Conservation (phyloP, 2,113 vertebrate species). For the Thymallus thymallus region DNA sequence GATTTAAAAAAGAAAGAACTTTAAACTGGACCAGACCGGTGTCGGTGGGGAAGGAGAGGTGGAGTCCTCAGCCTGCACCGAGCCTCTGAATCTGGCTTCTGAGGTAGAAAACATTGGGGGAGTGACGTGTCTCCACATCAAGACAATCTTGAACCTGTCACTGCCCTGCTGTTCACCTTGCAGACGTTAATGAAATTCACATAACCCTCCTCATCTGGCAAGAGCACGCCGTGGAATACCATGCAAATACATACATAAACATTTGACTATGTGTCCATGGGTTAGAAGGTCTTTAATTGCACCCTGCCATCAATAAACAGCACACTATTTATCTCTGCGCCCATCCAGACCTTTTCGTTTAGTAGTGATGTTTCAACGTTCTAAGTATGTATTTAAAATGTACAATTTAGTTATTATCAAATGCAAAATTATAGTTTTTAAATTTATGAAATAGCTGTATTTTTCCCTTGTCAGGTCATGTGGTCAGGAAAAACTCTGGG, state of each 20-base stretch:
- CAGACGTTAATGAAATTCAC: slow-evolving; percentile 59
- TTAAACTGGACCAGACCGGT: neutral
- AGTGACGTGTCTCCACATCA: slow-evolving; percentile 45
- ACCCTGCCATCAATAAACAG: slow-evolving; percentile 23
- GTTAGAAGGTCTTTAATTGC: slow-evolving; percentile 60
- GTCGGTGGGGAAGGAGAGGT: neutral
- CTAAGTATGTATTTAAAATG: neutral
- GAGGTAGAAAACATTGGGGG: neutral
- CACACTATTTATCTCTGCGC: neutral
- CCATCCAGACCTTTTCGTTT: neutral
- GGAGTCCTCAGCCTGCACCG: neutral
- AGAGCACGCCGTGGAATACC: slow-evolving; percentile 26
- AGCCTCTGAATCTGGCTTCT: slow-evolving; percentile 28
- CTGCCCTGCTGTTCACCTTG: slow-evolving; percentile 47
- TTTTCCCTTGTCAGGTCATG: too few species aligned
- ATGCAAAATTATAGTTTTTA: too few species aligned
- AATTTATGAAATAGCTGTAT: too few species aligned
- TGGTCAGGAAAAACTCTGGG: too few species aligned
- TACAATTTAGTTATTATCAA: too few species aligned
- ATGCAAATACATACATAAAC: slow-evolving; percentile 55
- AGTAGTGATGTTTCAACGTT: neutral
- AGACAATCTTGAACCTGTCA: slow-evolving; percentile 60
- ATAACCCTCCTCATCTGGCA: slow-evolving; percentile 25
- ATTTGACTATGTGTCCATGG: slow-evolving; percentile 47
- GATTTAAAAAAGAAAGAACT: slow-evolving; percentile 84